Evolutionary conservation across 1,140 invertebrate species (phyloP).

Genomic region (Patella vulgata): DNA sequence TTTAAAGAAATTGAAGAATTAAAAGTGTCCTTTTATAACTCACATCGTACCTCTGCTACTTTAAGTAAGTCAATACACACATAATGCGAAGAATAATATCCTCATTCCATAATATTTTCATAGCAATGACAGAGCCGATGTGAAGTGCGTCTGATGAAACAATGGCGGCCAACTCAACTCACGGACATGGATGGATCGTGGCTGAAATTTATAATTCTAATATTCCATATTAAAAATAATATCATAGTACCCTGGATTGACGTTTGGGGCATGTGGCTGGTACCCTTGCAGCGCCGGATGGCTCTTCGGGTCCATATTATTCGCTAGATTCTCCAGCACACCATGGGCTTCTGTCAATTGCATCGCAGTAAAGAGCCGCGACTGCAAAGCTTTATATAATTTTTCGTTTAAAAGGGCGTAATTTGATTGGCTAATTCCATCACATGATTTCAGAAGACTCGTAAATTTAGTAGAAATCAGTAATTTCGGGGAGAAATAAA

Average conservation of each 20-base stretch:
- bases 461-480: constrained; percentile 7
- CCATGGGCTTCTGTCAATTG: constrained; percentile 50
- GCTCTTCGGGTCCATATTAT: constrained; percentile 65
- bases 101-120: not conserved
- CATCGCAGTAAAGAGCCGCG: constrained; percentile 39
- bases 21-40: too few species aligned
- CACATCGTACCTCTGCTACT: too few species aligned
- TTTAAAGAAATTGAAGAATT: too few species aligned
- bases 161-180: constrained; percentile 25
- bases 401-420: constrained; percentile 50
- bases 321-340: constrained; percentile 57
- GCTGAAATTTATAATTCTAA: too few species aligned
- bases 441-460: constrained; percentile 52
- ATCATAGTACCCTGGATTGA: constrained; percentile 61
- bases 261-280: constrained; percentile 58
- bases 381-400: constrained; percentile 44
- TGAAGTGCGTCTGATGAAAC: constrained; percentile 10
- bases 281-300: constrained; percentile 66
- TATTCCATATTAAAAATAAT: constrained; percentile 53
- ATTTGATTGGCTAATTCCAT: constrained; percentile 61
- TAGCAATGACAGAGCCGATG: constrained; percentile 6
- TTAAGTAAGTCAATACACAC: too few species aligned
- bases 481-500: constrained; percentile 3
- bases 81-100: too few species aligned
- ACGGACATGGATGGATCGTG: too few species aligned